Base-by-base conservation (phyloP, 2,888 invertebrate genomes). In the Pseudococcus viburni region DNA sequence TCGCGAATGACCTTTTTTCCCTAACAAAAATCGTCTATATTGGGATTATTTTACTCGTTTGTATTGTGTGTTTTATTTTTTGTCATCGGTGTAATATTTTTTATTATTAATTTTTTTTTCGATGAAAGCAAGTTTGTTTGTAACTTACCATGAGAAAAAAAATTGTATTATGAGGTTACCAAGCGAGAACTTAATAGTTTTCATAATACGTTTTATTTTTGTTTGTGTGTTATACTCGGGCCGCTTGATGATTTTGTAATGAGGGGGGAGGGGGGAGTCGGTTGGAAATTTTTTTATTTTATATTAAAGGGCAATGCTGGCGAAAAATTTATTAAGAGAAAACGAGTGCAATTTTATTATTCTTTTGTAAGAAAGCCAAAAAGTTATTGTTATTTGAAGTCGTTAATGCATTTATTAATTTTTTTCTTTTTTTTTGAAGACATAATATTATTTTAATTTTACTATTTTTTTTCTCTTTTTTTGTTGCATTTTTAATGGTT, bases 101-200 rank as follows among this genome's bases (percentile, higher is more conserved):
- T 51, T 84, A 39, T 77, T 77, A 77, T 77, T 77, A 77, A 39
- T 33, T 84, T 51, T 48, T 84, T 51, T 19, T 48, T 51, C 84
- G 55, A 48, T 39, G n/a, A 48, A 22, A 84, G 55, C 17, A 48
- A 84, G 42, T 48, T 39, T 77, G 42, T 48, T 39, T 77, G 39
- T 39, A 39, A 77, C 11, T 77, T 77, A 77, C 77, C 77, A 77
- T 17, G 17, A 55, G 26, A 64, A 33, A 33, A n/a, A 59, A 85
- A 85, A 33, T 33, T 85, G 85, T 55, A 85, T 55, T 51, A 85
- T 85, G 59, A 59, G 33, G 85, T 85, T 85, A 85, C 85, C 85
- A 59, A 39, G 85, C 85, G 85, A 85, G 85, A 85, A 85, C 85
- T 85, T 85, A 59, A 85, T 51, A 85, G 85, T 85, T 85, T 85